Evolutionary conservation across 64 coral and sea anemone species (phyloP).

Genomic region (Anthopleura sola): DNA sequence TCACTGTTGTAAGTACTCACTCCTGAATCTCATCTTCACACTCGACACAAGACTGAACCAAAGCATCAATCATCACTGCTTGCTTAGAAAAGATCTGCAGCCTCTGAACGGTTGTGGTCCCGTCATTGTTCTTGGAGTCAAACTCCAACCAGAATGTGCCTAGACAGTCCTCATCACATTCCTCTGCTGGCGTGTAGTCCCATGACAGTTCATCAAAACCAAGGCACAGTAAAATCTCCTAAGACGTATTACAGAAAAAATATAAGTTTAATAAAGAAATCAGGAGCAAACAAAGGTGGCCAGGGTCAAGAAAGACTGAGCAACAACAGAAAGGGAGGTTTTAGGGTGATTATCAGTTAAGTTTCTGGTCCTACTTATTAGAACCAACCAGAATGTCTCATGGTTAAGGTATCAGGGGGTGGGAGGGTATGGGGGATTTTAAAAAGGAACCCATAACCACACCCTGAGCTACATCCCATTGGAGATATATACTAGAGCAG

Average conservation of each 20-base stretch:
- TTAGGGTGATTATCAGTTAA: no score
- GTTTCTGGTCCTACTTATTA: no score
- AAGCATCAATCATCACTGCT: conserved; percentile 91
- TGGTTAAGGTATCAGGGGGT: no score
- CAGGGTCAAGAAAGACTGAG: no score
- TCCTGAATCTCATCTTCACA: conserved; percentile 43
- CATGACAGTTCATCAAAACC: conserved; percentile 83
- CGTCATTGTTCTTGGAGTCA: conserved; percentile 43
- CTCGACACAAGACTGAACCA: conserved; percentile 85
- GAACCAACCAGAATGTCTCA: no score
- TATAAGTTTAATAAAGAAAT: no score
- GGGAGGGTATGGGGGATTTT: no score
- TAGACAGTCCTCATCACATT: conserved; percentile 54
- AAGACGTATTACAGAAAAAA: background rate
- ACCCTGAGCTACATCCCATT: no score
- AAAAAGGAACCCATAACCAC: no score
- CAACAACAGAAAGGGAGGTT: no score
- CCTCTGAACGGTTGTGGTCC: conserved; percentile 41
- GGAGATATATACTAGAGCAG: no score
- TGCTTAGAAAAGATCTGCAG: conserved; percentile 93
- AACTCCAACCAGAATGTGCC: conserved; percentile 91
- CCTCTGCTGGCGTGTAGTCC: conserved; percentile 74
- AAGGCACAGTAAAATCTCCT: conserved; percentile 72
- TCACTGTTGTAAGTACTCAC: conserved; percentile 18
- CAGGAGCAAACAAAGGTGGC: no score